Base-by-base conservation (phyloP, 2,797 vertebrate species). In the Syncerus caffer region DNA sequence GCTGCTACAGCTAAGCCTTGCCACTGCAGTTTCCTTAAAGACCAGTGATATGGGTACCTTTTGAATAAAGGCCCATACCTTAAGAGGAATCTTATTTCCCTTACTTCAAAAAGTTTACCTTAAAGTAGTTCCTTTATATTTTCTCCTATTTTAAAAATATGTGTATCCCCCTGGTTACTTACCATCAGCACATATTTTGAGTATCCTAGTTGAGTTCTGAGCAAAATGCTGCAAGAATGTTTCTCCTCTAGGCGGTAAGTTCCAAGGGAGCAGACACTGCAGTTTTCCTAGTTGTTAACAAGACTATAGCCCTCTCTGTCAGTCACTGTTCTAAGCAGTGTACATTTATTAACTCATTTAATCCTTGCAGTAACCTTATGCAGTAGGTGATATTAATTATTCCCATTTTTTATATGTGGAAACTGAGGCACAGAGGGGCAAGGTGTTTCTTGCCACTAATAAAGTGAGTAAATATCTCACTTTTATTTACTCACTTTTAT, bases 111-210 rank as follows among this genome's bases (percentile, higher is more conserved):
- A 91, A n/a, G 16, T 62, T 53, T n/a, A 58, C 78, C 23, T 90
- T 79, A 57, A 78, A 58, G 60, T 34, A 78, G 10, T 64, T 78
- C 51, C 38, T 23, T 60, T 88, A 47, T 67, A n/a, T 71, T 83
- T 91, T 47, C 38, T 93, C 16, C 47, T 85, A 25, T 51, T 85
- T 93, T 94, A 62, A 92, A 96, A 88, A 10, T 23, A 42, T 19
- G 29, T 14, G 6, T n/a, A 11, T 60, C 51, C 11, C 62, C 60
- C 21, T 92, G 12, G 34, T 71, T 90, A 27, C 29, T 87, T 83
- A 55, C 1, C 5, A 71, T 64, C 27, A n/a, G n/a, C 12, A 15
- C 21, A 47, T 86, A 76, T 57, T 90, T 23, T 86, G 14, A 58
- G 19, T 88, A 38, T 25, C 13, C 58, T 78, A 14, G 31, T 15